Percentiles rank a stretch among this genome's conserved stretches.
These are phyloP conservation scores for Odontomachus brunneus DNA, from an alignment of 1,140 invertebrate genomes.

Conservation along the genomic window DNA sequence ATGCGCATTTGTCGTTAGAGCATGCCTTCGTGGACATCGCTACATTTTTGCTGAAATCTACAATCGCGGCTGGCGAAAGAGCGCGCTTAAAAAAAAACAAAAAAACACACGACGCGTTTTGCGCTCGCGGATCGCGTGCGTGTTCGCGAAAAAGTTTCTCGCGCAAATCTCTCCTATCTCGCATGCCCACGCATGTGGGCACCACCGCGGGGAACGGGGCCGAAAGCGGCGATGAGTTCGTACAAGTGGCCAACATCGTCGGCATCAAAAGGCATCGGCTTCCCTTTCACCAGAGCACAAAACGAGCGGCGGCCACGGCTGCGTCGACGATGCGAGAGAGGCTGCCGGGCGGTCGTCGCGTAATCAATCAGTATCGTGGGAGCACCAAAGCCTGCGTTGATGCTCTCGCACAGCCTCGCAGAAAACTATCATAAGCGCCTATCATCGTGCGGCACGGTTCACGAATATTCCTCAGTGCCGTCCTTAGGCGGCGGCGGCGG, in stretches of 20 bases:
- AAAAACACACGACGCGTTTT: too few relatives aligned
- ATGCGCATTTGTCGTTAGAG: conserved; percentile 5
- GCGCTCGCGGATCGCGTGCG: too few relatives aligned
- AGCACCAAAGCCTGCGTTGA: conserved; percentile 72
- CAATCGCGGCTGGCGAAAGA: too few relatives aligned
- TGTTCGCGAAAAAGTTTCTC: too few relatives aligned
- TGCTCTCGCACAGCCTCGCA: conserved; percentile 44
- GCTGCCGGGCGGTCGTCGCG: conserved; percentile 70
- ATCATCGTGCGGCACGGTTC: conserved; percentile 43
- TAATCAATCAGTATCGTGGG: conserved; percentile 81
- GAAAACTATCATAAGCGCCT: conserved; percentile 66
- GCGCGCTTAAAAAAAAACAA: too few relatives aligned
- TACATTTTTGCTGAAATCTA: too few relatives aligned
- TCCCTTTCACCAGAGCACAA: conserved; percentile 74
- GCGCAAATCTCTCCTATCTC: neutral
- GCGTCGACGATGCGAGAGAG: conserved; percentile 64
- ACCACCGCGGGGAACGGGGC: conserved; percentile 23
- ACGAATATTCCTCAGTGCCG: conserved; percentile 41
- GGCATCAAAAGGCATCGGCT: conserved; percentile 77
- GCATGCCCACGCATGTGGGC: conserved; percentile 2
- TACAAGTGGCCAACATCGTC: conserved; percentile 67
- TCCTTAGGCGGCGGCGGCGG: neutral
- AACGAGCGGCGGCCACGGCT: conserved; percentile 65
- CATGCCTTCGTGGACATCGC: neutral
- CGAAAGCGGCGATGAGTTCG: conserved; percentile 53